Base-by-base conservation (phyloP, 1,140 invertebrate species). In the Anagrus nilaparvatae region DNA sequence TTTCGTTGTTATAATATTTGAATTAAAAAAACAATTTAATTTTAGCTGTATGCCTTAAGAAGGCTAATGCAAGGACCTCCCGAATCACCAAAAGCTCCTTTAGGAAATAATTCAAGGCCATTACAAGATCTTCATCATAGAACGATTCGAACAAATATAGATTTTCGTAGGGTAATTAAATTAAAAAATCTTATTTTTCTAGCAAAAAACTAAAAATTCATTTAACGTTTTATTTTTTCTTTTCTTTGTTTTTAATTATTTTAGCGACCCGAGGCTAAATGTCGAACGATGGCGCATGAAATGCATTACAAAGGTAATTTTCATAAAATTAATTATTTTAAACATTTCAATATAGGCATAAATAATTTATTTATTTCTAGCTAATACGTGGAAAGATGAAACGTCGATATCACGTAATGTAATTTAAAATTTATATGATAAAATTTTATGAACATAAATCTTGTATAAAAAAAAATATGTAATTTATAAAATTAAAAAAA, bases 51-150 rank as follows among this genome's bases (percentile, higher is more conserved):
- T 65, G 82, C 79, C 40, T 73, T 92, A 54, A 76, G 87, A 50
- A 81, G 81, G 62, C 70, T 93, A 60, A 87, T 87, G 79, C 88
- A 91, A 65, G 87, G 87, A 31, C 81, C 88, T 5, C 73, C 79
- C 58, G 75, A 77, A 53, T 78, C 79, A 31, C 85, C 88, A 14
- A 93, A 92, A 60, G 87, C 87, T 18, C 87, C 87, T 7, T 77
- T 97, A 62, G 87, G 86, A 39, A 93, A 94, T 75, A 97, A 97
- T 71, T 89, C 87, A 41, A 76, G 94, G 44, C 92, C 92, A n/a
- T 72, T 88, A 18, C 89, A 94, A 70, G 79, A 79, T 37, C 74
- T 95, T 43, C 82, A 97, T 67, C 84, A 92, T 60, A 79, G 94
- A 56, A 88, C 90, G 28, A 79, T 97, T 48, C 76, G 94, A 56